Base-by-base conservation (phyloP, 2,113 vertebrate species). In the Cacatua alba region DNA sequence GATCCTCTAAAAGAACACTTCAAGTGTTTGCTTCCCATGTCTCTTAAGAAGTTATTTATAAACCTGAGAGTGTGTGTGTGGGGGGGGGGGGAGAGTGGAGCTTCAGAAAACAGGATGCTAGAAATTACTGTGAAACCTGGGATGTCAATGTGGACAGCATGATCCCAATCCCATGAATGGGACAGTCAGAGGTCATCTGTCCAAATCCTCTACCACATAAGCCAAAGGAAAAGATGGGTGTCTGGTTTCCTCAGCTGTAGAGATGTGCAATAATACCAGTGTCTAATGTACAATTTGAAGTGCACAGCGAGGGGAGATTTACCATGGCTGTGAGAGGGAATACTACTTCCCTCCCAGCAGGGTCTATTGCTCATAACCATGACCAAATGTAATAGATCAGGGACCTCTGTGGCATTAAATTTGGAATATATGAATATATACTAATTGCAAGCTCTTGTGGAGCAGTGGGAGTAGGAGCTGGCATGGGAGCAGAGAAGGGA, bases 161-260 rank as follows among this genome's bases (percentile, higher is more conserved):
- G 77, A 95, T 91, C 88, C 62, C 57, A 82, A 79, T 89, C 62
- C 74, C 57, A 89, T 92, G 93, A 95, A 96, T 87, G 86, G 67
- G 72, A 64, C 33, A 83, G 88, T 78, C 60, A 39, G 75, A 82
- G 62, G 57, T 95, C 81, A 1, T 28, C 55, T 3, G 18, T 75
- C 83, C 72, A 63, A 55, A 88, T 86, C 16, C 43, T 11, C 11
- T 55, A 69, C 28, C 71, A 76, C 29, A 6, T n/a, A 44, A 81
- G 46, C 80, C 71, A 83, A 65, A 80, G 29, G 31, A 95, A 64
- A 72, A 92, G 75, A 72, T 14, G 44, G 77, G 91, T 89, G 57
- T 87, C 91, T 35, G 4, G 62, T 57, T 91, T 75, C 72, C 72
- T 78, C 89, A 44, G 48, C 74, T 41, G 79, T 90, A 80, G 92